Percentiles rank a stretch among this genome's conserved stretches.
Evolutionary conservation across 2,888 invertebrate species (phyloP).

Genomic region (Apoda limacodes): DNA sequence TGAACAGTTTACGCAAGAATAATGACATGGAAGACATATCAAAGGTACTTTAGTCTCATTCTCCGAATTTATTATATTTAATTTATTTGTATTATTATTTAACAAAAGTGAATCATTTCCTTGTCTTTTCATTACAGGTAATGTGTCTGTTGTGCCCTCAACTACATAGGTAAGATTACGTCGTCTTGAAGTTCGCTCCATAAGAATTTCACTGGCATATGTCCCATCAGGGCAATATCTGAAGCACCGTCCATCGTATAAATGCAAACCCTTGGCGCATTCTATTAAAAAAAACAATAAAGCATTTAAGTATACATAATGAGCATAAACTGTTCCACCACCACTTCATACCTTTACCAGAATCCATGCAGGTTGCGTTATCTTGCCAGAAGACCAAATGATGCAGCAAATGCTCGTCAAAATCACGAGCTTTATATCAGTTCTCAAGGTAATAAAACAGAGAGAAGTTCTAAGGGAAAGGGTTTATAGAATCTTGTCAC

Average conservation of each 20-base stretch:
- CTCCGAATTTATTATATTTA: constrained; percentile 42
- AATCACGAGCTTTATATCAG: constrained; percentile 34
- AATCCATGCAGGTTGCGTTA: constrained; percentile 57
- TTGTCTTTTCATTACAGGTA: constrained; percentile 38
- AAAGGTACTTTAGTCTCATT: constrained; percentile 34
- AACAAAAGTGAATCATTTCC: constrained; percentile 24
- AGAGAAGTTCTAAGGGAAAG: constrained; percentile 27
- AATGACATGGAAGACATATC: constrained; percentile 77
- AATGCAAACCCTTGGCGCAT: constrained; percentile 72
- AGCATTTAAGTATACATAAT: too few relatives aligned
- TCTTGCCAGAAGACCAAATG: constrained; percentile 42
- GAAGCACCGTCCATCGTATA: constrained; percentile 72
- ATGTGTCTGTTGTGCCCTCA: constrained; percentile 25
- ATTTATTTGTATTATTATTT: constrained; percentile 40
- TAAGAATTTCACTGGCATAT: constrained; percentile 51
- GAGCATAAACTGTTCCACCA: constrained; percentile 35
- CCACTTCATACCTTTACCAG: constrained; percentile 57
- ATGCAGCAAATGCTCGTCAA: constrained; percentile 43
- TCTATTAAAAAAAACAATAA: constrained; percentile 74
- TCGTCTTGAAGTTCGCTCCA: constrained; percentile 47
- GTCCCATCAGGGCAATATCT: constrained; percentile 67
- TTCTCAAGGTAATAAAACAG: constrained; percentile 29
- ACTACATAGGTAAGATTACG: constrained; percentile 47
- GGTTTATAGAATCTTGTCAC: constrained; percentile 59
- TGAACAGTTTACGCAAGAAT: constrained; percentile 77